Conservation (phyloP, 2,113 vertebrate species). For the Panurus biarmicus region DNA sequence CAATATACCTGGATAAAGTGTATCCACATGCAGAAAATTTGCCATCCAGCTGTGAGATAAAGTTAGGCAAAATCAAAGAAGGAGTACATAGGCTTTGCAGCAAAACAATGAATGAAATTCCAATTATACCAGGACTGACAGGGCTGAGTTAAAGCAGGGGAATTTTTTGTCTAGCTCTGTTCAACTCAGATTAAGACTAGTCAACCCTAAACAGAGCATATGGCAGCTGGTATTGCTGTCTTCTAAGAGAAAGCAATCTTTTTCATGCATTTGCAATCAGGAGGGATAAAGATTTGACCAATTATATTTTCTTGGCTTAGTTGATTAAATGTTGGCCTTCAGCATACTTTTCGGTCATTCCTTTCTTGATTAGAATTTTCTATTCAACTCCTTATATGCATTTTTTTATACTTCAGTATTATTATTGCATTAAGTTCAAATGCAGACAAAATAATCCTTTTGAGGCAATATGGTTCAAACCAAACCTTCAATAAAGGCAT, state of each 20-base stretch:
- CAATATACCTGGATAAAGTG: neutral
- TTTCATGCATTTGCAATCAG: neutral
- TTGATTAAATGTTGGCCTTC: neutral
- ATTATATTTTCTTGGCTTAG: neutral
- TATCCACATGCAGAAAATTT: neutral
- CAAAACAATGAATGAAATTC: neutral
- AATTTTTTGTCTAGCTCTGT: neutral
- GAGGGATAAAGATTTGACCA: neutral
- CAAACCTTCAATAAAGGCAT: neutral
- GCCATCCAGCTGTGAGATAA: neutral
- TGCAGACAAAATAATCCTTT: neutral
- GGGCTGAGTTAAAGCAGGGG: neutral
- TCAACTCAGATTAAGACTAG: neutral
- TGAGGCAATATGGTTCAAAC: neutral
- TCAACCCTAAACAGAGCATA: neutral
- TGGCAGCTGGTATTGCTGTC: neutral
- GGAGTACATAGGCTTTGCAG: neutral
- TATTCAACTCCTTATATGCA: neutral
- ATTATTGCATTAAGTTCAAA: slow-evolving; percentile 23
- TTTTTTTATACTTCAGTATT: slow-evolving; percentile 5
- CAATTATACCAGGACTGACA: neutral
- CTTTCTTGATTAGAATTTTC: neutral
- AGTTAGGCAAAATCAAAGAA: neutral
- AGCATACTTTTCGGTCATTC: neutral
- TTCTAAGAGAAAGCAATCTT: neutral